Evolutionary conservation across 2,888 invertebrate genomes (phyloP), one percentile per base, ranked within the genome.

Genomic region (Ormyrus nitidulus): DNA sequence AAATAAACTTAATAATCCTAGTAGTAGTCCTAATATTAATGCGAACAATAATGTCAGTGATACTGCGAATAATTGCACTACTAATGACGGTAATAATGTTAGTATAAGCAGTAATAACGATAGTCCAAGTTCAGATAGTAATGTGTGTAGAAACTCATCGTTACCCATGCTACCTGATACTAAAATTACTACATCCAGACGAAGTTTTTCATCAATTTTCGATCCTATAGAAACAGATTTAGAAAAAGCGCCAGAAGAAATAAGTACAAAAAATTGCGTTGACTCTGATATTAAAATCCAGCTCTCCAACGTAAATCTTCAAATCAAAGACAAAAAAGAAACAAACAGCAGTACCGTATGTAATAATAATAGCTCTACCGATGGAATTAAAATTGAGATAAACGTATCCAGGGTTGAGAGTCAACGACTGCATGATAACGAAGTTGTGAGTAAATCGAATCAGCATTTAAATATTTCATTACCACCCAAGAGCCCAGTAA

Each of bases 351-450:
- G 80, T 2, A 59, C 34, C 0, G 4, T 79, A 81, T 59, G 83
- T 78, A 68, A 46, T 49, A 46, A n/a, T 62, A 53, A 8, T 9
- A 75, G 75, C 3, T 6, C 70, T 3, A 78, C 73, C 10, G 89
- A 89, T 11, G 87, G 86, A 0, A 88, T 90, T 13, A 89, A 89
- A 77, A 90, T 90, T 5, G 89, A 90, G 66, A 90, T 90, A 44
- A 90, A 90, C 53, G 85, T 90, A 4, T 90, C 89, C 6, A 85
- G 88, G n/a, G 84, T 86, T 4, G 90, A 90, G 5, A 85, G 84
- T 44, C 80, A 81, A 8, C 53, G 65, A 5, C 59, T 61, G n/a
- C 53, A 73, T 13, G 82, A 80, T 48, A 75, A 59, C n/a, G 75
- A 77, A n/a, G 19, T 80, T 8, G 46, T 82, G n/a, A 82, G 70